phyloP scores from a whole-genome alignment of 2,113 vertebrate species.

The Vimba vimba region DNA sequence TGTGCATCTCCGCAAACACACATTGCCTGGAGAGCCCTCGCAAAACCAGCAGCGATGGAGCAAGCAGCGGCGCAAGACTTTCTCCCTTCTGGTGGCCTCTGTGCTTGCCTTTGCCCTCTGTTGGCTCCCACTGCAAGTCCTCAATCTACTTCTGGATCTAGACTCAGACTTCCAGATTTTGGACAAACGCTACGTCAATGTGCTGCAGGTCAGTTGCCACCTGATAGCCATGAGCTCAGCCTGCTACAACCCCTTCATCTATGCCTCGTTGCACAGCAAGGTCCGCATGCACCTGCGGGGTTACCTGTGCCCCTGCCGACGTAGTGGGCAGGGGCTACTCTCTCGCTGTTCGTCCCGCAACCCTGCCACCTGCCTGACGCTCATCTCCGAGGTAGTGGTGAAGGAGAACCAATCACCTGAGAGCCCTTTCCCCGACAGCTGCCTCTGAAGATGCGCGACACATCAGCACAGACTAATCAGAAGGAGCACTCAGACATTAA shows the following conservation, averaged over 20 bases:
- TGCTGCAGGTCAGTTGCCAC: conserved; percentile 79
- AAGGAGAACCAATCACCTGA: conserved; percentile 44
- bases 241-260: conserved; percentile 84
- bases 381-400: conserved; percentile 46
- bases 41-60: conserved; percentile 74
- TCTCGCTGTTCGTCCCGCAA: conserved; percentile 25
- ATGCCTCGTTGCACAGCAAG: conserved; percentile 82
- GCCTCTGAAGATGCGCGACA: conserved; percentile 13
- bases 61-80: conserved; percentile 75
- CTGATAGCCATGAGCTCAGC: conserved; percentile 81
- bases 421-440: conserved; percentile 6
- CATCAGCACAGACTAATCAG: conserved; percentile 1
- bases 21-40: conserved; percentile 70
- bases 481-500: background rate
- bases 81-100: conserved; percentile 75
- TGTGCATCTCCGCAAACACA: conserved; percentile 70
- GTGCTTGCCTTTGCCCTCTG: conserved; percentile 80
- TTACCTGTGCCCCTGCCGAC: conserved; percentile 67
- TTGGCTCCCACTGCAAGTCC: conserved; percentile 80
- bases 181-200: conserved; percentile 77
- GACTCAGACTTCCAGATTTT: conserved; percentile 78
- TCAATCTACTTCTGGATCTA: conserved; percentile 79
- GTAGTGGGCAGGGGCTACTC: conserved; percentile 52
- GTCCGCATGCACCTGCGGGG: conserved; percentile 74
- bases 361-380: conserved; percentile 46